Evolutionary conservation across 2,113 vertebrate genomes (phyloP).

Genomic region (Genyomyrus donnyi): DNA sequence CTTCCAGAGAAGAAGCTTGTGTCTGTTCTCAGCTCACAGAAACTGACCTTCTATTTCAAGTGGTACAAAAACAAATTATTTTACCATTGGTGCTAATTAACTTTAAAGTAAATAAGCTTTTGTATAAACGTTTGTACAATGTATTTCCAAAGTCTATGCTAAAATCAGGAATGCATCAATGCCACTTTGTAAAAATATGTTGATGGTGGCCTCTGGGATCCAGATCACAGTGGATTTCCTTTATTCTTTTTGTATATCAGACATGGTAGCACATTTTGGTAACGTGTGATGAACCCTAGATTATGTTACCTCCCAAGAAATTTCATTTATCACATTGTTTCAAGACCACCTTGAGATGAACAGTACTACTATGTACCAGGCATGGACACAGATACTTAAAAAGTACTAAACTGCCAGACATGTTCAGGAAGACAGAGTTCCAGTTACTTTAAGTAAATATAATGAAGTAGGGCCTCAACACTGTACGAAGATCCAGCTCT

Average conservation of each 20-base stretch:
- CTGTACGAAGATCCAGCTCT: background rate
- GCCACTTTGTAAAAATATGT: background rate
- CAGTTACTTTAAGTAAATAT: background rate
- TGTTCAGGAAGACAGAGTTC: background rate
- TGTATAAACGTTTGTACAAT: background rate
- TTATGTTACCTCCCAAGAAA: background rate
- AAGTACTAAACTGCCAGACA: background rate
- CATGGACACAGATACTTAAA: background rate
- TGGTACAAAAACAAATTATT: background rate
- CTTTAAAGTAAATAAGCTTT: background rate
- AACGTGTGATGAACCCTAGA: background rate
- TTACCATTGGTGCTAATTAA: background rate
- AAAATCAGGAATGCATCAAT: background rate
- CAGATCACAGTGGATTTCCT: background rate
- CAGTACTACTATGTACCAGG: background rate
- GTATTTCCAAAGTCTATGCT: background rate
- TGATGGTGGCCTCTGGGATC: background rate
- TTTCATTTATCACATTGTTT: background rate
- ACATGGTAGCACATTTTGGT: background rate
- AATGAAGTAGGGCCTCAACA: background rate
- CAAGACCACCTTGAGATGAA: background rate
- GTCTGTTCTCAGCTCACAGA: background rate
- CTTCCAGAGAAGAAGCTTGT: background rate
- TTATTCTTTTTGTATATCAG: background rate
- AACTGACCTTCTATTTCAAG: background rate